These are phyloP conservation scores for Dendrocincla fuliginosa DNA, from an alignment of 2,797 vertebrate genomes.

Conservation along the genomic window DNA sequence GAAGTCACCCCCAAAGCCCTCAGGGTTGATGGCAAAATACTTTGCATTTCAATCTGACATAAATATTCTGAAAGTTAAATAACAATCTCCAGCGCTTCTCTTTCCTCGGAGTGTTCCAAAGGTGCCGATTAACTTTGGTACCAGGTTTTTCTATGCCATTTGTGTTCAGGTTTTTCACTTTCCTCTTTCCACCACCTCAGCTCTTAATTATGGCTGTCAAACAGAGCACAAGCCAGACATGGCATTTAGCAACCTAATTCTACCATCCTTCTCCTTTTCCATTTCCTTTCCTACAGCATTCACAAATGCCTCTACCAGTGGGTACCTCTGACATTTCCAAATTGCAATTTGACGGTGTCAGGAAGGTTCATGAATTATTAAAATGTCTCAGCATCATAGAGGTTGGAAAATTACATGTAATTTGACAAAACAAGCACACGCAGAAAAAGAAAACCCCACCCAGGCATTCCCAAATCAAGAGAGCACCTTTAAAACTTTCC, in stretches of 20 bases:
- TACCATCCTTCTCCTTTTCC: neutral
- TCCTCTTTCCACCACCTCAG: slow-evolving; percentile 20
- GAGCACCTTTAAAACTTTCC: slow-evolving; percentile 66
- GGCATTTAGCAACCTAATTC: slow-evolving; percentile 40
- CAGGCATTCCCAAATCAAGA: slow-evolving; percentile 67
- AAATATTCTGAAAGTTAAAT: neutral
- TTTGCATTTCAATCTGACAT: neutral
- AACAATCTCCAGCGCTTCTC: neutral
- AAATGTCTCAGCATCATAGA: slow-evolving; percentile 28
- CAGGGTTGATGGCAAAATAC: neutral
- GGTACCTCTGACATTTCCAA: slow-evolving; percentile 52
- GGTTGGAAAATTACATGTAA: slow-evolving; percentile 44
- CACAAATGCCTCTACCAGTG: slow-evolving; percentile 18
- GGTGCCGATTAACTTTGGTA: neutral
- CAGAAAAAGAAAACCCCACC: slow-evolving; percentile 59
- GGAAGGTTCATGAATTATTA: slow-evolving; percentile 48
- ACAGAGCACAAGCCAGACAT: slow-evolving; percentile 17
- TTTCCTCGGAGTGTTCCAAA: neutral
- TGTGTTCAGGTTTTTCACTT: slow-evolving; percentile 26
- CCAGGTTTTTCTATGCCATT: neutral
- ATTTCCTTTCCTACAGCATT: slow-evolving; percentile 27
- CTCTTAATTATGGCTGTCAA: slow-evolving; percentile 49
- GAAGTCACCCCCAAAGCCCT: neutral
- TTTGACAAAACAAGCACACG: slow-evolving; percentile 33
- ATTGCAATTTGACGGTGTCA: slow-evolving; percentile 42